Percentiles rank a stretch among this genome's conserved stretches.
phyloP scores from a whole-genome alignment of 2,888 invertebrate genomes.

The Lasioglossum oenotherae region DNA sequence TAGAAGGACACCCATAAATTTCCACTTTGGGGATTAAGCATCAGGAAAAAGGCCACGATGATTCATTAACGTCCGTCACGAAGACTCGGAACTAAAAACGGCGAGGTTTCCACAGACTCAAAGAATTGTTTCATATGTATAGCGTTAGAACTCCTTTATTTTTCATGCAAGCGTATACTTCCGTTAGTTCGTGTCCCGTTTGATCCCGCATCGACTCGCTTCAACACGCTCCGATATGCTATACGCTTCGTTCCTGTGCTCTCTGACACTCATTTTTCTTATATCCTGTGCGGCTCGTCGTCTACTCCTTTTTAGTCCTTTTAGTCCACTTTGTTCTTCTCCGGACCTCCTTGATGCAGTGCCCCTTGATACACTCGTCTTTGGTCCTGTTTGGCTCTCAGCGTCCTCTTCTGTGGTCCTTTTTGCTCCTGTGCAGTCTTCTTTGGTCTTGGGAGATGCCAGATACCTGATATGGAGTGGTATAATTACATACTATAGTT shows the following conservation, averaged over 20 bases:
- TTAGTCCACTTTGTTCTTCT: not conserved
- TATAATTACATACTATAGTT: not conserved
- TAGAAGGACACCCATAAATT: slow-evolving; percentile 3
- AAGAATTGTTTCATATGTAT: not conserved
- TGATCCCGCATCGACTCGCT: not conserved
- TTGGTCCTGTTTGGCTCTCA: not conserved
- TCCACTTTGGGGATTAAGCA: not conserved
- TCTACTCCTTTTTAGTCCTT: not conserved
- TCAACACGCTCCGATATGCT: not conserved
- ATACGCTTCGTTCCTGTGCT: not conserved
- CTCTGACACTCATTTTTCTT: not conserved
- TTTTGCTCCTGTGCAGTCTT: not conserved
- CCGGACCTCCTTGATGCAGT: not conserved
- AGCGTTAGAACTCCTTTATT: not conserved
- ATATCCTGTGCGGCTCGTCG: not conserved
- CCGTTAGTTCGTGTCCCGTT: not conserved
- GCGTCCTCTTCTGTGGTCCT: not conserved
- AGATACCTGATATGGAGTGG: not conserved
- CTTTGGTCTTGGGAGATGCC: not conserved
- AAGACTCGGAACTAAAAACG: not conserved
- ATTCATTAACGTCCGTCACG: not conserved
- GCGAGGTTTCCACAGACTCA: not conserved
- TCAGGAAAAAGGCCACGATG: not conserved
- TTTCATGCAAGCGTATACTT: not conserved
- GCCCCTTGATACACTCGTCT: not conserved